Evolutionary conservation across 1,140 invertebrate species (phyloP), one percentile per base, ranked within the genome.

Genomic region (Ceratina australensis): DNA sequence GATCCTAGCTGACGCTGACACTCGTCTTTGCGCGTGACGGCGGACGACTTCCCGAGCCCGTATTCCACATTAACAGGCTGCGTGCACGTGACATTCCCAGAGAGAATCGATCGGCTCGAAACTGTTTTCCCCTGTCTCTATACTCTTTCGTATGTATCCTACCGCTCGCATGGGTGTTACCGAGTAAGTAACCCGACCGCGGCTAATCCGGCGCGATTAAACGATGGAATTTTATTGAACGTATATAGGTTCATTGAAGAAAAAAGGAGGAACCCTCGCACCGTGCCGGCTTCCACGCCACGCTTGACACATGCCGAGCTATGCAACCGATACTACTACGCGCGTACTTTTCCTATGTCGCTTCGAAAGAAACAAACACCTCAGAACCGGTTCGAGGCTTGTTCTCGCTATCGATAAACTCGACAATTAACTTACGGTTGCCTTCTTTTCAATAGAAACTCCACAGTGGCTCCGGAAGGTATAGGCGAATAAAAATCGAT

Each of bases 311-410:
- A 42, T 42, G 33, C 33, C 10, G 33, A 42, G 33, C 33, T 42
- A 7, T 42, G 33, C 33, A 42, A 42, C n/a, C n/a, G 33, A 42
- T 42, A 42, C n/a, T n/a, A 52, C 3, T 42, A 20, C 24, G 65
- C 56, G 33, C 33, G 49, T 28, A 15, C 18, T 77, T 71, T 69
- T 67, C 59, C 33, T 71, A 64, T 57, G 26, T 42, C 33, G 56
- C 49, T 20, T 64, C 42, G 64, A 20, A 54, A 64, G 60, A 74
- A 65, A 74, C 65, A 66, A 64, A 80, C 20, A 49, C 42, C 33
- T 63, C 28, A 56, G 24, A 81, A 81, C 79, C 80, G 80, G 80
- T 83, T 75, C 75, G 71, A 57, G 78, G 66, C 65, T 83, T 67
- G 81, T 71, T 69, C 60, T 24, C 42, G 16, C 22, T 65, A 72